Base-by-base conservation (phyloP, 2,113 vertebrate genomes). In the Ctenodactylus gundi region DNA sequence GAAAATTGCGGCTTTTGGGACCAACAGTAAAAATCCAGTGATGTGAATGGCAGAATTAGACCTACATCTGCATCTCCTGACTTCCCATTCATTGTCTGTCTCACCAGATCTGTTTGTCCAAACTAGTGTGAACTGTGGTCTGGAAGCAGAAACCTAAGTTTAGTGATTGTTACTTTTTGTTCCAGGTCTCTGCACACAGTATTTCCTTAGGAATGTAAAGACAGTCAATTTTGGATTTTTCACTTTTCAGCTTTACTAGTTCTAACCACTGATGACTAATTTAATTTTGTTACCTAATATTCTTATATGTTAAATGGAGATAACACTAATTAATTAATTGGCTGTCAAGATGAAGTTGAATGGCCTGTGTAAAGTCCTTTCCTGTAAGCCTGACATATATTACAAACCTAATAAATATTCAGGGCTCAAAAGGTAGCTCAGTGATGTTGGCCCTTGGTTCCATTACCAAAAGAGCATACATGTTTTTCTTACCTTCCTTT, bases 251-350 rank as follows among this genome's bases (percentile, higher is more conserved):
- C 34, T 55, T 68, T 44, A 88, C 9, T 65, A n/a, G 44, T 41
- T 70, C 81, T 85, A 81, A 65, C 62, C 53, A 72, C 87, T 46
- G 62, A 46, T 44, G 68, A 57, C 10, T 87, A 80, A 80, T 55
- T 88, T 64, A 90, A 77, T 39, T 31, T 75, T 11, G 88, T 88
- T 88, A 65, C 68, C n/a, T 58, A 36, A 53, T 60, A 49, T 41
- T 44, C n/a, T 92, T 83, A 15, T 60, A 70, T 82, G n/a, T 92
- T 78, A 88, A 75, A 67, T 93, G 83, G 58, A 49, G 51, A 34
- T 55, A 75, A 87, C 62, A 65, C 85, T 76, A 58, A 23, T 82
- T 72, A 81, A 3, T 3, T n/a, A 55, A 46, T 80, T 34, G 20
- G 14, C 23, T 85, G 36, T 88, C 39, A 85, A 13, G 12, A 67